Evolutionary conservation across 35 echinoderm and acorn worm genomes (phyloP), one percentile per base, ranked within the genome.

Genomic region (Strongylocentrotus purpuratus): DNA sequence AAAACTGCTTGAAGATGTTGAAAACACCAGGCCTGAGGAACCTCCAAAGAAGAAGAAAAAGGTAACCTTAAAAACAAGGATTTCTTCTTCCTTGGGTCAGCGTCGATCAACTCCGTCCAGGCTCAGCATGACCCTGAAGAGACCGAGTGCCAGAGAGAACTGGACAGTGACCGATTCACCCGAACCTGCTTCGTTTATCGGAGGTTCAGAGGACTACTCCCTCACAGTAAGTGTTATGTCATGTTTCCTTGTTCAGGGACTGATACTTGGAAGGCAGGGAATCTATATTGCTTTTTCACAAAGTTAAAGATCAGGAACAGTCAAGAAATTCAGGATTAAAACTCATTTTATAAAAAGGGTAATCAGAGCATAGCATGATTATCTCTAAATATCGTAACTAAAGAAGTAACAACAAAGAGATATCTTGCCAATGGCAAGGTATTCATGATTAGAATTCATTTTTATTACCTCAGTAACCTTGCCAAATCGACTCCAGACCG

Each of bases 81-180:
- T 48, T 47, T 58, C 48, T 12, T 31, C 91, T 32, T 32, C 45
- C 13, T 89, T 46, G 32, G 33, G 32, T 89, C 33, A 31, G 11
- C 48, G 46, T 31, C 32, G 28, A 28, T 93, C 91, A 31, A 93
- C 91, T 55, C 91, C 91, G 2, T 50, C 91, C 15, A 93, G 47
- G 12, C 48, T 93, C 46, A 46, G 33, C 20, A 93, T 93, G 91
- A 93, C 45, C 45, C 48, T 93, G 46, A 93, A 93, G 48, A 33
- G 91, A 58, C 46, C 46, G 2, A 93, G 91, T 46, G 46, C 91
- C 7, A 18, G 91, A 7, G 46, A 50, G 17, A 58, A 58, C 48
- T 93, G 91, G 91, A 93, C 91, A n/a, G 48, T 93, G 11, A 93
- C 91, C 48, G n/a, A 93, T 31, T 93, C 91, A 20, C 91, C 91